phyloP scores from a whole-genome alignment of 1,140 invertebrate species.

The Pectinophora gossypiella region DNA sequence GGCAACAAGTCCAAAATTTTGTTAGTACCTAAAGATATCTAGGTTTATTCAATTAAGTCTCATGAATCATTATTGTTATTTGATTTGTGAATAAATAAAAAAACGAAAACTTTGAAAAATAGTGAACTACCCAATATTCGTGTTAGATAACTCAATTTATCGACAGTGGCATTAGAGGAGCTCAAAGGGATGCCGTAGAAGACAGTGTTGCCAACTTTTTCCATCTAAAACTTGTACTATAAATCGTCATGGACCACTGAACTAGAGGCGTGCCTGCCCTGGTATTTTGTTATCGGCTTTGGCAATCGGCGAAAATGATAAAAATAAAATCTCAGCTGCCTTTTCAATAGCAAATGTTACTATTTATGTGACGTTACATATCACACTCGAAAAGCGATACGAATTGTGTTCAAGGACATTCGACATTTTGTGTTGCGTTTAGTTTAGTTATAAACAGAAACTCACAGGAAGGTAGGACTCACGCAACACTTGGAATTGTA shows the following conservation, averaged over 20 bases:
- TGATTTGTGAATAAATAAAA: neutral
- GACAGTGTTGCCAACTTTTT: conserved; percentile 63
- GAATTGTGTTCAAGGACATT: no score
- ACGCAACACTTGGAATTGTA: no score
- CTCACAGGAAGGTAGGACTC: no score
- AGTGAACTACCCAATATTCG: neutral
- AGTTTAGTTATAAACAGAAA: no score
- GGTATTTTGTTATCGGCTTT: neutral
- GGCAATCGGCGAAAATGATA: conserved; percentile 27
- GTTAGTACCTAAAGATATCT: no score
- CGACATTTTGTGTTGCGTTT: no score
- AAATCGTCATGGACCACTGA: conserved; percentile 44
- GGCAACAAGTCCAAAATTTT: no score
- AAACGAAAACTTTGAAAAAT: neutral
- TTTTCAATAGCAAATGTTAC: no score
- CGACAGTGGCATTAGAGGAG: conserved; percentile 22
- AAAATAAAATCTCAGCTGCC: no score
- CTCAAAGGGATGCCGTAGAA: conserved; percentile 38
- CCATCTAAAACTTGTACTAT: conserved; percentile 66
- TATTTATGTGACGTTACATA: no score
- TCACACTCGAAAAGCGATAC: no score
- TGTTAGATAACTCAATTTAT: conserved; percentile 11
- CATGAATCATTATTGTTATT: neutral
- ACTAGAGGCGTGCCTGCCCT: neutral
- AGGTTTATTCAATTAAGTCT: no score